These are phyloP conservation scores for Ancistrus triradiatus DNA, from an alignment of 2,113 vertebrate genomes.

Conservation along the genomic window DNA sequence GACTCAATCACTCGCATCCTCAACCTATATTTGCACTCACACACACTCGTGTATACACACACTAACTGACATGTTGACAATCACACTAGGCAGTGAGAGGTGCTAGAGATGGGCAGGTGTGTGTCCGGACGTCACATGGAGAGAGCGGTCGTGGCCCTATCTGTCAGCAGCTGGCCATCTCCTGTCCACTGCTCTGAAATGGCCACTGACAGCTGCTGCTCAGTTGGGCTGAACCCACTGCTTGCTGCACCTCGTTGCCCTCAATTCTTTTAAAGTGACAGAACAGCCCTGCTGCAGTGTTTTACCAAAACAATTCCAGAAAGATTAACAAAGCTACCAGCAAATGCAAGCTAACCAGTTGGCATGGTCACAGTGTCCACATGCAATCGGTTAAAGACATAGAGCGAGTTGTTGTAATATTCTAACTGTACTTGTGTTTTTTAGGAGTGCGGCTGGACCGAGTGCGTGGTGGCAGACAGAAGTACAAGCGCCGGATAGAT, in stretches of 20 bases:
- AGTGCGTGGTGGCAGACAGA: constrained; percentile 97
- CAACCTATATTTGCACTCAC: constrained; percentile 1
- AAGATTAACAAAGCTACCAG: too few relatives aligned
- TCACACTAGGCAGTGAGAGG: constrained; percentile 5
- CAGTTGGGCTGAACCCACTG: constrained; percentile 26
- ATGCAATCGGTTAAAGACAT: too few relatives aligned
- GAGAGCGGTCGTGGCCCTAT: constrained; percentile 35
- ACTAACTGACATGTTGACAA: constrained; percentile 24
- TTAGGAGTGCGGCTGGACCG: constrained; percentile 95
- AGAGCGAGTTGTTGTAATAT: too few relatives aligned
- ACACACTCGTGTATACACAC: background rate
- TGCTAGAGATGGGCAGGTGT: constrained; percentile 41
- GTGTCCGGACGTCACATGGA: constrained; percentile 37
- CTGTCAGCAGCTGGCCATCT: constrained; percentile 48
- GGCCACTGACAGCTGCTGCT: constrained; percentile 46
- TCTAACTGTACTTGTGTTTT: constrained; percentile 27
- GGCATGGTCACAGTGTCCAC: too few relatives aligned
- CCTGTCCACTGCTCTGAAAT: constrained; percentile 44
- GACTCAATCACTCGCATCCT: too few relatives aligned
- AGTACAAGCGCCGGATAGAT: constrained; percentile 99
- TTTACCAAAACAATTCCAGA: constrained; percentile 13
- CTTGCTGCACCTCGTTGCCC: constrained; percentile 6
- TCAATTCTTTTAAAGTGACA: constrained; percentile 38
- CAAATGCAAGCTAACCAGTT: too few relatives aligned
- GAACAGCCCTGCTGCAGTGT: constrained; percentile 4